Percentiles rank a stretch among this genome's conserved stretches.
These are phyloP conservation scores for Eupithecia tripunctaria DNA, from an alignment of 2,888 invertebrate genomes.

Conservation along the genomic window DNA sequence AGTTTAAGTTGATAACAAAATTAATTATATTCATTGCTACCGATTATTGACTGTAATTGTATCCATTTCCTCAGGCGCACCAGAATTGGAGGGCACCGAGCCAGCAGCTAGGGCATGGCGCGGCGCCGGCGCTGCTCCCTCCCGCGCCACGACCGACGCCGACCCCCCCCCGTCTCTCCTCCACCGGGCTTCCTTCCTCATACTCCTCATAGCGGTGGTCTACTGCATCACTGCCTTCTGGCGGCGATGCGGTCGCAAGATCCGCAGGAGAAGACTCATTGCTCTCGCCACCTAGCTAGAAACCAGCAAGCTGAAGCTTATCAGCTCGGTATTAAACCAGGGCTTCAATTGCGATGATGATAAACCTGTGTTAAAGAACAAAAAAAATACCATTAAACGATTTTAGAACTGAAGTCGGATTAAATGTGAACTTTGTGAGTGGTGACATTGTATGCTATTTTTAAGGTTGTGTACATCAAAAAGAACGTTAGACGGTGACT, in stretches of 20 bases:
- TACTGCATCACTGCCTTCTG: constrained; percentile 64
- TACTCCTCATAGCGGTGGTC: constrained; percentile 54
- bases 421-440: background rate
- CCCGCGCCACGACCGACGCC: constrained; percentile 48
- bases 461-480: no score
- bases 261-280: constrained; percentile 67
- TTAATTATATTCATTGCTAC: no score
- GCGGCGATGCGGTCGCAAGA: constrained; percentile 69
- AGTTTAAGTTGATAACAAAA: no score
- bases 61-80: constrained; percentile 57
- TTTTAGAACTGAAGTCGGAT: no score
- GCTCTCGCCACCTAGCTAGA: constrained; percentile 67
- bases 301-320: constrained; percentile 1
- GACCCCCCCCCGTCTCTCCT: constrained; percentile 52
- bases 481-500: no score
- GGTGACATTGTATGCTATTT: background rate
- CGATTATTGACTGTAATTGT: no score
- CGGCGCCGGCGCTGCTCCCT: constrained; percentile 77
- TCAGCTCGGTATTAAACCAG: background rate
- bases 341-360: background rate
- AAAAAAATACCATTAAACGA: no score
- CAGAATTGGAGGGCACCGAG: constrained; percentile 67
- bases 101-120: constrained; percentile 85
- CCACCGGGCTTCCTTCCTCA: constrained; percentile 57
- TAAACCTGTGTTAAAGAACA: background rate